Percentiles rank a stretch among this genome's conserved stretches.
phyloP scores from a whole-genome alignment of 2,113 vertebrate species.

The Cottus gobio region DNA sequence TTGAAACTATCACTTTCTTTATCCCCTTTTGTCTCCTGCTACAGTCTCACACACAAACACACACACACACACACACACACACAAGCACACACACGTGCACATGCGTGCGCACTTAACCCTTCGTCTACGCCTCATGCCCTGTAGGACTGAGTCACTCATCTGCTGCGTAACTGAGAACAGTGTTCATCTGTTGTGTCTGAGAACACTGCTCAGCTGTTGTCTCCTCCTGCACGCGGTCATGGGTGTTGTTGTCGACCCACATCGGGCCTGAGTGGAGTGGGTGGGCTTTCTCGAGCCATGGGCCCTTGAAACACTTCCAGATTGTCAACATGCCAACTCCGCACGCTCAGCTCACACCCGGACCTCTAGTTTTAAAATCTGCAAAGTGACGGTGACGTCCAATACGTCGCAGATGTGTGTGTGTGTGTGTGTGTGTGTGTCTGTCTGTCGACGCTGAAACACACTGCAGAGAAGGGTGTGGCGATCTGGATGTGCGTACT shows the following conservation, averaged over 20 bases:
- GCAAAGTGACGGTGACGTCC: neutral
- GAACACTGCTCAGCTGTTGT: conserved; percentile 51
- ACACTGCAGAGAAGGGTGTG: conserved; percentile 1
- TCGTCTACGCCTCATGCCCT: conserved; percentile 7
- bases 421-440: neutral
- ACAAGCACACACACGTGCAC: conserved; percentile 14
- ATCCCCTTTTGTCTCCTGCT: conserved; percentile 20
- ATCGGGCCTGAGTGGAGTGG: conserved; percentile 19
- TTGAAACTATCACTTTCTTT: conserved; percentile 33
- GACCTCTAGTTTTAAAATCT: neutral
- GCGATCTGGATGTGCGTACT: neutral
- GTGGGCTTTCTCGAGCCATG: conserved; percentile 22
- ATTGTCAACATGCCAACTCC: conserved; percentile 21
- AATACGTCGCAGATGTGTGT: neutral
- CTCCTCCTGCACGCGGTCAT: conserved; percentile 23
- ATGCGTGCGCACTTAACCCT: neutral
- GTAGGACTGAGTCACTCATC: conserved; percentile 53
- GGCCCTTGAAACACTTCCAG: conserved; percentile 19
- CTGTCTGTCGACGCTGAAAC: neutral
- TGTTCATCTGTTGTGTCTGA: conserved; percentile 64
- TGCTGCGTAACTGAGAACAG: conserved; percentile 52
- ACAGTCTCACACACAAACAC: neutral
- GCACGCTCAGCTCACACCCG: conserved; percentile 4
- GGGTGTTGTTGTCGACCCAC: conserved; percentile 1
- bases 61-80: conserved; percentile 19